These are phyloP conservation scores for Falco naumanni DNA, from an alignment of 2,797 vertebrate genomes.

Conservation along the genomic window DNA sequence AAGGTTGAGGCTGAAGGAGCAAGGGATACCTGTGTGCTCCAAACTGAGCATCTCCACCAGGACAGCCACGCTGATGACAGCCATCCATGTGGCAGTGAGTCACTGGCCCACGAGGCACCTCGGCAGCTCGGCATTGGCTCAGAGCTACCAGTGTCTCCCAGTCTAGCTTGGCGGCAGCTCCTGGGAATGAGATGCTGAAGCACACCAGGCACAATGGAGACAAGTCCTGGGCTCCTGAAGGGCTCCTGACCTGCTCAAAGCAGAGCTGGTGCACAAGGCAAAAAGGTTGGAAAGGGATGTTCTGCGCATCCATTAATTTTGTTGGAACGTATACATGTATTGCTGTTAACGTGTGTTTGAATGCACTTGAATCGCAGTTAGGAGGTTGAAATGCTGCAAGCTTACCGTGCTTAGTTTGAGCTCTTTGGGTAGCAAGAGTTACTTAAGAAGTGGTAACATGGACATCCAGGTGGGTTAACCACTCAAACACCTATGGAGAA, in stretches of 20 bases:
- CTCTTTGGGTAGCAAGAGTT: not conserved
- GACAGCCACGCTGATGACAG: not conserved
- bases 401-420: not conserved
- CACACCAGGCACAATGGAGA: fast-evolving
- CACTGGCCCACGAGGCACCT: not conserved
- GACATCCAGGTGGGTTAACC: not conserved
- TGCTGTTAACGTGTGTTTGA: fast-evolving
- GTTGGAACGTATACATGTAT: fast-evolving
- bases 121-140: fast-evolving
- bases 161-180: not conserved
- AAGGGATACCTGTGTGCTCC: fast-evolving
- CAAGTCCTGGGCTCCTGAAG: not conserved
- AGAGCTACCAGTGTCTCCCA: not conserved
- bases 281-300: not conserved
- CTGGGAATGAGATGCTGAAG: not conserved
- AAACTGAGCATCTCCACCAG: not conserved
- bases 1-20: not conserved
- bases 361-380: not conserved
- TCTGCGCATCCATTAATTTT: not conserved
- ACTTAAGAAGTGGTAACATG: not conserved
- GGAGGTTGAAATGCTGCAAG: not conserved
- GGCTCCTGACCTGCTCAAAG: not conserved
- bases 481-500: not conserved
- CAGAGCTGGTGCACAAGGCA: fast-evolving
- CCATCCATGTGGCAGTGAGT: not conserved